These are phyloP conservation scores for Leptinotarsa defecta DNA, from an alignment of 1,140 invertebrate species.

Conservation along the genomic window DNA sequence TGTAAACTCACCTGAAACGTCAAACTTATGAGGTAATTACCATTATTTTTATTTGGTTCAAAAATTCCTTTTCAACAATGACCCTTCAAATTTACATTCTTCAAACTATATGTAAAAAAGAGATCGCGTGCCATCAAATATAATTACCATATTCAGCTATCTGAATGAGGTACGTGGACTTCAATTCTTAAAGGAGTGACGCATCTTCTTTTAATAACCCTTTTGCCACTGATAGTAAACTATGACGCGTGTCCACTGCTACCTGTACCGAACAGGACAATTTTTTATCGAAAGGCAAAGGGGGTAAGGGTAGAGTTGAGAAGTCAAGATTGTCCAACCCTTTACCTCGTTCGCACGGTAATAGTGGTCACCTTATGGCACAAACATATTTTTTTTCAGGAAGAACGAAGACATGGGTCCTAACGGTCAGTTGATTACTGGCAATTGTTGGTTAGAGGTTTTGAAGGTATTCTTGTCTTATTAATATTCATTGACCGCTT, in stretches of 20 bases:
- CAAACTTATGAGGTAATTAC: too few species aligned
- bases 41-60: too few species aligned
- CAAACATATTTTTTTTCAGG: background rate
- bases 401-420: background rate
- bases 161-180: background rate
- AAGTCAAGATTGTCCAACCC: background rate
- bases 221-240: background rate
- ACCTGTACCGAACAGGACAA: slow-evolving; percentile 11
- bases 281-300: background rate
- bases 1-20: too few species aligned
- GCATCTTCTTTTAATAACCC: slow-evolving; percentile 44
- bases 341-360: slow-evolving; percentile 4
- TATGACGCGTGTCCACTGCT: slow-evolving; percentile 12
- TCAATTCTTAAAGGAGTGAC: slow-evolving; percentile 6
- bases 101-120: background rate
- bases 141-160: slow-evolving; percentile 3
- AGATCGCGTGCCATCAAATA: background rate
- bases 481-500: background rate
- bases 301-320: background rate
- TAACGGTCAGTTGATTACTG: slow-evolving; percentile 19
- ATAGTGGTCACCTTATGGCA: slow-evolving; percentile 10
- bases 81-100: background rate
- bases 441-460: too few species aligned
- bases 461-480: background rate
- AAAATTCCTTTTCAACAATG: too few species aligned